Evolutionary conservation across 2,113 vertebrate species (phyloP).

Genomic region (Cichladusa arquata): DNA sequence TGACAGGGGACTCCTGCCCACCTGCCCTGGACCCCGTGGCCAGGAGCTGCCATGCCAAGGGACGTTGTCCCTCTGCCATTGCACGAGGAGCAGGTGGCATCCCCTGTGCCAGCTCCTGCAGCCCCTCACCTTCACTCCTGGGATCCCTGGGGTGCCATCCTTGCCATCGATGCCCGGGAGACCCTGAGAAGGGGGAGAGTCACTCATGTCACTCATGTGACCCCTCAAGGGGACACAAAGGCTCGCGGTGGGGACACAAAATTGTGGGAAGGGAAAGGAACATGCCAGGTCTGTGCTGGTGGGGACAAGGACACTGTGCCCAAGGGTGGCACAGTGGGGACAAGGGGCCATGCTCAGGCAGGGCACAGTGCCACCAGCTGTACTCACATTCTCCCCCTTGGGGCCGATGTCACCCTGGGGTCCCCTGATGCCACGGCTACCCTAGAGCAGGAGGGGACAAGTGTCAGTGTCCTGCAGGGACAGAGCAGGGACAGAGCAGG

Average conservation of each 20-base stretch:
- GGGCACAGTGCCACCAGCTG: neutral
- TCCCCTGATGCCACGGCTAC: slow-evolving; percentile 83
- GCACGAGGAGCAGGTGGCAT: accelerated
- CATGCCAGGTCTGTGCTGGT: neutral
- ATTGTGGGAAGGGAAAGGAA: neutral
- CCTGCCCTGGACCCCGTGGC: accelerated
- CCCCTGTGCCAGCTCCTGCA: accelerated
- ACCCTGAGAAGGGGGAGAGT: slow-evolving; percentile 74
- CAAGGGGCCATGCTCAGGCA: accelerated
- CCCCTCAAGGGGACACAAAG: neutral
- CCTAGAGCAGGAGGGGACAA: neutral
- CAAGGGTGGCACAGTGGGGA: neutral
- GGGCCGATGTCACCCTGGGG: slow-evolving; percentile 88
- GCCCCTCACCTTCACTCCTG: slow-evolving; percentile 86
- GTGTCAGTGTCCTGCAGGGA: neutral
- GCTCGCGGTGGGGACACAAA: accelerated
- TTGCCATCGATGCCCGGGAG: slow-evolving; percentile 96
- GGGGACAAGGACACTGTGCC: neutral
- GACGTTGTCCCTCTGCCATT: accelerated
- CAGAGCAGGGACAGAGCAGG: neutral
- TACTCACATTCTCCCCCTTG: slow-evolving; percentile 90
- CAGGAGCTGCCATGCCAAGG: neutral
- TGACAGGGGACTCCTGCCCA: accelerated
- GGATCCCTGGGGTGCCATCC: slow-evolving; percentile 89
- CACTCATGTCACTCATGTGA: neutral